Conservation (phyloP, 2,113 vertebrate species). For the Pterocles gutturalis region DNA sequence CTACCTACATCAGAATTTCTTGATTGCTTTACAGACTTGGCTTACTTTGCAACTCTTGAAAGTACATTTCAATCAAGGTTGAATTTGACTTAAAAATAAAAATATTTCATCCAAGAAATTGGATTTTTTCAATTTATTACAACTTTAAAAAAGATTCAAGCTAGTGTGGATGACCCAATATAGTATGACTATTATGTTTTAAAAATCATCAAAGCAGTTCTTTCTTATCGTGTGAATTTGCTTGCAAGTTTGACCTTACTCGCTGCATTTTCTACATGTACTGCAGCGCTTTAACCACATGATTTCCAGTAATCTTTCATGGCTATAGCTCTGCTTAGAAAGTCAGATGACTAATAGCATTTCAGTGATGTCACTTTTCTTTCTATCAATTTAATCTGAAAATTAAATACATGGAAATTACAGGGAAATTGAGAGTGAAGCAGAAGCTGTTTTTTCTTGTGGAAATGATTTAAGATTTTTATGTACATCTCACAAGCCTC, state of each 20-base stretch:
- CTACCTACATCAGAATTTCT: slow-evolving; percentile 7
- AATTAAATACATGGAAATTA: neutral
- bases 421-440: neutral
- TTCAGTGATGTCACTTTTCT: neutral
- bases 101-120: slow-evolving; percentile 74
- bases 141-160: slow-evolving; percentile 50
- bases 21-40: slow-evolving; percentile 61
- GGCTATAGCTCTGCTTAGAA: neutral
- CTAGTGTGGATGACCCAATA: slow-evolving; percentile 44
- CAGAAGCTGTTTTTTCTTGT: neutral
- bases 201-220: slow-evolving; percentile 58
- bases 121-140: slow-evolving; percentile 65
- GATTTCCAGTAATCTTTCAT: slow-evolving; percentile 20
- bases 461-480: neutral
- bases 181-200: slow-evolving; percentile 31
- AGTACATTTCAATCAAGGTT: slow-evolving; percentile 60
- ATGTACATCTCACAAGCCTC: neutral
- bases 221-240: slow-evolving; percentile 36
- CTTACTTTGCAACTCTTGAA: slow-evolving; percentile 57
- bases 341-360: slow-evolving; percentile 13
- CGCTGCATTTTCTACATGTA: neutral
- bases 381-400: neutral
- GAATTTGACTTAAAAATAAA: slow-evolving; percentile 69
- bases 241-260: slow-evolving; percentile 55
- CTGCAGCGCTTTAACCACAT: slow-evolving; percentile 3